These are phyloP conservation scores for Halcyon leucocephala DNA, from an alignment of 2,797 vertebrate genomes.

Conservation along the genomic window DNA sequence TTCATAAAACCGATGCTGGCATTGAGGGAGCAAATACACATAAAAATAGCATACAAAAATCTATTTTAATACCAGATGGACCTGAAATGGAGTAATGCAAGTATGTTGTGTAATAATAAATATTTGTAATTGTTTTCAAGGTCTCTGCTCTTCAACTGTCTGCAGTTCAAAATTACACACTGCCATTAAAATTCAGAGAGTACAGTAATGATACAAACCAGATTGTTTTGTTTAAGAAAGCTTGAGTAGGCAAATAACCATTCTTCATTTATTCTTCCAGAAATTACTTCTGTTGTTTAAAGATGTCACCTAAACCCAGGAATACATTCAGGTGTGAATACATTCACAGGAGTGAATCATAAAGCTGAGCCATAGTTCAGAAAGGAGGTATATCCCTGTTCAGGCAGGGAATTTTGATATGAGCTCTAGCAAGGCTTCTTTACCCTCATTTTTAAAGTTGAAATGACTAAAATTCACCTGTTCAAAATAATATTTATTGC, in stretches of 20 bases:
- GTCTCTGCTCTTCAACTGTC: not conserved
- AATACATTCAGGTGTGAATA: not conserved
- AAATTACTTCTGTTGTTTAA: not conserved
- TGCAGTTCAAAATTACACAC: not conserved
- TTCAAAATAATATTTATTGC: not conserved
- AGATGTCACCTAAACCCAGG: not conserved
- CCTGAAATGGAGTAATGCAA: not conserved
- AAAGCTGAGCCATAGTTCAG: not conserved
- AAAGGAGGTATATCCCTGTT: not conserved
- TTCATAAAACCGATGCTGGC: not conserved
- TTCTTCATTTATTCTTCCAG: not conserved
- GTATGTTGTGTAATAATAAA: not conserved
- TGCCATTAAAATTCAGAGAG: not conserved
- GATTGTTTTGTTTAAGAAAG: not conserved
- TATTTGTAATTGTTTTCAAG: not conserved
- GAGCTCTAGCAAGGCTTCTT: not conserved
- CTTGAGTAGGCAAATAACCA: not conserved
- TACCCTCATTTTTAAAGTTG: not conserved
- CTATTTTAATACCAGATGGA: not conserved
- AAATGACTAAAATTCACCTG: not conserved
- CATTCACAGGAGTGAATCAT: not conserved
- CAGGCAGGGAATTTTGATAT: not conserved
- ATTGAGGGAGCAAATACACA: not conserved
- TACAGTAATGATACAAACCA: not conserved
- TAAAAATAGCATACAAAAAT: not conserved